Conservation (phyloP, 2,113 vertebrate species). For the Heterochromis multidens region DNA sequence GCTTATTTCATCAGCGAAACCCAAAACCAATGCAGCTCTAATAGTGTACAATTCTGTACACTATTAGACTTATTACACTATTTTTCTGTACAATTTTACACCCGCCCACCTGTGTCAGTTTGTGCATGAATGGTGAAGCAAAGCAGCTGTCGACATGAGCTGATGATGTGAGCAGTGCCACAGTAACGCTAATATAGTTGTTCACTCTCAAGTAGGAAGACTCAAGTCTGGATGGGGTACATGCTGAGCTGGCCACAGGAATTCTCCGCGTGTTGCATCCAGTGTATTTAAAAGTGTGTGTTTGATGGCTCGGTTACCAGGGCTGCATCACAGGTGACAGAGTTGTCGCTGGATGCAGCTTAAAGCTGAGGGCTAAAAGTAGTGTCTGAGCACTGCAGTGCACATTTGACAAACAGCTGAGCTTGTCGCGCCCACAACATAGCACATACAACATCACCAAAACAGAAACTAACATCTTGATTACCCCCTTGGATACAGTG, state of each 20-base stretch:
- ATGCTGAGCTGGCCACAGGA: conserved; percentile 14
- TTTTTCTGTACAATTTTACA: neutral
- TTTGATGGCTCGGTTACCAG: conserved; percentile 46
- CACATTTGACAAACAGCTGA: conserved; percentile 69
- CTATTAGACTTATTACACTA: too few relatives aligned
- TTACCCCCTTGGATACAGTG: conserved; percentile 1
- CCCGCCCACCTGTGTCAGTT: conserved; percentile 13
- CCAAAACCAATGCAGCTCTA: neutral
- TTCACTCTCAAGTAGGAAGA: conserved; percentile 30
- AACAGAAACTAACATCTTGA: conserved; percentile 52
- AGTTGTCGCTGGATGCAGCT: conserved; percentile 56
- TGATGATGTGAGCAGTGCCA: neutral
- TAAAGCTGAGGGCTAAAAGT: conserved; percentile 63
- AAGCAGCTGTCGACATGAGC: conserved; percentile 31
- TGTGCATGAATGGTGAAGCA: neutral
- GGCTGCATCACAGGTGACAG: conserved; percentile 65
- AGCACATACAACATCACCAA: conserved; percentile 55
- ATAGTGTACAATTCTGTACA: too few relatives aligned
- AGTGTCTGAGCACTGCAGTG: conserved; percentile 44
- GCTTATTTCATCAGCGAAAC: neutral
- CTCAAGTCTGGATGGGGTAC: neutral
- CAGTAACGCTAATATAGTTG: neutral
- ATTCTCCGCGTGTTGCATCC: conserved; percentile 15
- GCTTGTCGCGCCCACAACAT: conserved; percentile 53
- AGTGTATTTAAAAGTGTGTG: conserved; percentile 36